phyloP scores from a whole-genome alignment of 2,797 vertebrate genomes.

The Schizopygopsis malacanthus region DNA sequence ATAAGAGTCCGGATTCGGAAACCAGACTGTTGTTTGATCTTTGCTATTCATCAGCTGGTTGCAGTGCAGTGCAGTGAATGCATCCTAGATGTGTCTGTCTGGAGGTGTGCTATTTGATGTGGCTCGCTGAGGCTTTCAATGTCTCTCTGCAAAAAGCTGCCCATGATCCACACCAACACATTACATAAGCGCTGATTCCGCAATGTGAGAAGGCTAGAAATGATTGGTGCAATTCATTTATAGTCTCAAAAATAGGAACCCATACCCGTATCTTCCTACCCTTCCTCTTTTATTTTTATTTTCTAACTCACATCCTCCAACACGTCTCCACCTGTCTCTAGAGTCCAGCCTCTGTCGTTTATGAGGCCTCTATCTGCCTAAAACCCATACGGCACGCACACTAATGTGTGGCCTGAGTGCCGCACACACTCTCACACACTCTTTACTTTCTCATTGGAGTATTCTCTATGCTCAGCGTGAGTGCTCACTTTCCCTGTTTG shows the following conservation, averaged over 20 bases:
- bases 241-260: constrained; percentile 26
- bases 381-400: background rate
- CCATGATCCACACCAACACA: constrained; percentile 68
- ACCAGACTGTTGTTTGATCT: constrained; percentile 44
- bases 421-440: background rate
- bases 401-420: background rate
- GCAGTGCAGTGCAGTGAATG: constrained; percentile 31
- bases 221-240: background rate
- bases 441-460: constrained; percentile 15
- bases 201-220: constrained; percentile 3
- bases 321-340: constrained; percentile 69
- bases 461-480: constrained; percentile 19
- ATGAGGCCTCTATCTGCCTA: constrained; percentile 57
- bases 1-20: constrained; percentile 7
- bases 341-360: constrained; percentile 61
- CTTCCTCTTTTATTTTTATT: background rate
- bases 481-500: constrained; percentile 12
- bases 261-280: constrained; percentile 48
- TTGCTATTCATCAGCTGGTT: constrained; percentile 32
- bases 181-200: constrained; percentile 70
- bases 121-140: constrained; percentile 52
- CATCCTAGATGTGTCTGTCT: constrained; percentile 54
- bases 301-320: constrained; percentile 27
- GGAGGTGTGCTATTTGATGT: constrained; percentile 55
- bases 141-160: constrained; percentile 60